Percentiles rank a stretch among this genome's conserved stretches.
These are phyloP conservation scores for Enteromius unitaeniatus DNA, from an alignment of 2,797 vertebrate species.

Conservation along the genomic window DNA sequence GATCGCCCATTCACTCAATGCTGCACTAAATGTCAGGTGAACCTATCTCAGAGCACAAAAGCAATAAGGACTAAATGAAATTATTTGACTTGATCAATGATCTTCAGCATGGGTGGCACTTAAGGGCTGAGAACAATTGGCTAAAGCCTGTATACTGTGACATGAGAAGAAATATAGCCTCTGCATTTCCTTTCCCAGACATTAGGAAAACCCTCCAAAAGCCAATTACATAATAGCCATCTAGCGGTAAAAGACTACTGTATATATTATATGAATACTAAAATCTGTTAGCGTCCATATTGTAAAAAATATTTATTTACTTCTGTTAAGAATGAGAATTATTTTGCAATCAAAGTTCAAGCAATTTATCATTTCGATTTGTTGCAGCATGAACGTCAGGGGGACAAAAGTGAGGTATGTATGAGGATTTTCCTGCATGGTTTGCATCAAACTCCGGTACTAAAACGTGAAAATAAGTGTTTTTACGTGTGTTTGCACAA, in stretches of 20 bases:
- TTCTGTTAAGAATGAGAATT: not conserved
- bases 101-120: not conserved
- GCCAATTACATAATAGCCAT: not conserved
- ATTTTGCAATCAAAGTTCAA: not conserved
- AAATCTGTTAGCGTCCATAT: not conserved
- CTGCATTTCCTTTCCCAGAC: constrained; percentile 4
- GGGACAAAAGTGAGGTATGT: not conserved
- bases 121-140: not conserved
- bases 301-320: not conserved
- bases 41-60: constrained; percentile 24
- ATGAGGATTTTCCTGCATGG: not conserved
- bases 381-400: not conserved
- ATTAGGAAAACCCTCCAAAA: not conserved
- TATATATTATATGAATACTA: not conserved
- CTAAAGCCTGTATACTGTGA: not conserved
- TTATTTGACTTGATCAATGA: constrained; percentile 39
- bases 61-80: constrained; percentile 29
- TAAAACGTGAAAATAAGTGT: too few relatives aligned
- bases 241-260: not conserved
- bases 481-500: too few relatives aligned
- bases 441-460: too few relatives aligned
- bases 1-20: constrained; percentile 30
- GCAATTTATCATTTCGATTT: constrained; percentile 8
- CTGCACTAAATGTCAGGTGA: constrained; percentile 44
- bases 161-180: constrained; percentile 13